Percentiles rank a stretch among this genome's conserved stretches.
Conservation (phyloP, 2,888 invertebrate species). For the Tenthredo mesomela region DNA sequence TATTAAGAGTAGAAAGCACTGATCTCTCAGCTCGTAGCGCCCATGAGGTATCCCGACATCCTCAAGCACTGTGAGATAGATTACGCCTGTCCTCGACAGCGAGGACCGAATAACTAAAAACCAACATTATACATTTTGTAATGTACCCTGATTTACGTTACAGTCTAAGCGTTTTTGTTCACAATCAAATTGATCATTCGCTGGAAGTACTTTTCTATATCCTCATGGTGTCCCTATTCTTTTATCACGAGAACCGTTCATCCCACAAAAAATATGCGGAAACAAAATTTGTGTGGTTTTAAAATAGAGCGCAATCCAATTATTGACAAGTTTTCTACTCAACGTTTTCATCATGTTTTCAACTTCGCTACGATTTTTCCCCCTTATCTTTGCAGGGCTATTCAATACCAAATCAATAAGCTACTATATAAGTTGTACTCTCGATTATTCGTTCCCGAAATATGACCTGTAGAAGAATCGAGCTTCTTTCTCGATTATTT, state of each 20-base stretch:
- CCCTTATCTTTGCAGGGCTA: not conserved
- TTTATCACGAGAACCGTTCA: not conserved
- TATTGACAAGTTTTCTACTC: not conserved
- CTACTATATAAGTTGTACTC: not conserved
- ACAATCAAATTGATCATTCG: not conserved
- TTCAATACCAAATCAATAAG: not conserved
- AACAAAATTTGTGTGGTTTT: not conserved
- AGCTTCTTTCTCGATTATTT: not conserved
- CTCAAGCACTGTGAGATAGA: slow-evolving; percentile 32
- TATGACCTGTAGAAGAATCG: not conserved
- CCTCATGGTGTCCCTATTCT: not conserved
- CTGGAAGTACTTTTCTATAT: not conserved
- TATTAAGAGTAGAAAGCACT: slow-evolving; percentile 59
- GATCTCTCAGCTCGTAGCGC: not conserved
- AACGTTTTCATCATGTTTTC: not conserved
- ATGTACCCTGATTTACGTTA: not conserved
- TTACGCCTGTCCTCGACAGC: slow-evolving; percentile 10
- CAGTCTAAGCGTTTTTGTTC: not conserved
- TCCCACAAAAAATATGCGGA: not conserved
- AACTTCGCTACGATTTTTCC: not conserved
- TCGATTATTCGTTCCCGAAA: not conserved
- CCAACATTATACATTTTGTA: slow-evolving; percentile 12
- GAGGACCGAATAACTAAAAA: not conserved
- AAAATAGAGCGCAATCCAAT: not conserved
- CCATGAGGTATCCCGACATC: not conserved